These are phyloP conservation scores for Dimorphilus gyrociliatus DNA, from an alignment of 2,888 invertebrate species.

Conservation along the genomic window DNA sequence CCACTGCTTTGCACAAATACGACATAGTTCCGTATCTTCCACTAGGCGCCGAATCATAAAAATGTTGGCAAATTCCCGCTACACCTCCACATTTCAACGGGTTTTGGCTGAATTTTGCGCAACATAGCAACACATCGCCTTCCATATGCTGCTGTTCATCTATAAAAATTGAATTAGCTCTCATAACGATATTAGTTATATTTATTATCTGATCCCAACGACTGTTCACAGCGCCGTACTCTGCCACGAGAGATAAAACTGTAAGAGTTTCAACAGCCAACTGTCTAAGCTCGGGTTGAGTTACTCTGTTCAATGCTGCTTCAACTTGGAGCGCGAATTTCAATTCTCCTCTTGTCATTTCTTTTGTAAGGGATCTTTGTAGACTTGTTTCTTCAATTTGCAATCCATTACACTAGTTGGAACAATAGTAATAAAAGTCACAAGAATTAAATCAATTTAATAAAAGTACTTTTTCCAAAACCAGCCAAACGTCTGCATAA, in stretches of 20 bases:
- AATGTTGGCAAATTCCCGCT: constrained; percentile 83
- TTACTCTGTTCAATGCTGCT: constrained; percentile 84
- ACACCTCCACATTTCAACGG: constrained; percentile 59
- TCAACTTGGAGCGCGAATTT: constrained; percentile 96
- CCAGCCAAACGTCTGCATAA: constrained; percentile 75
- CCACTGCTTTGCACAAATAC: constrained; percentile 49
- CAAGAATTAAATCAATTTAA: not conserved
- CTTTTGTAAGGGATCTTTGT: no score
- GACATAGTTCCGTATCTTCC: constrained; percentile 96
- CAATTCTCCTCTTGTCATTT: constrained; percentile 93
- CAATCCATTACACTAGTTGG: not conserved
- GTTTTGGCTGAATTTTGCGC: constrained; percentile 43
- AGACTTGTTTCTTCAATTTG: not conserved
- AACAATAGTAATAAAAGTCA: not conserved
- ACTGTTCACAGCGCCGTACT: constrained; percentile 24
- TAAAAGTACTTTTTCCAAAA: constrained; percentile 40
- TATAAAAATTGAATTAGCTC: constrained; percentile 82
- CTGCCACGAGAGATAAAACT: constrained; percentile 68
- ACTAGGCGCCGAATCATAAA: constrained; percentile 94
- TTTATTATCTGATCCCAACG: constrained; percentile 25
- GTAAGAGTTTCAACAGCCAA: constrained; percentile 85
- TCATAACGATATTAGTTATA: constrained; percentile 79
- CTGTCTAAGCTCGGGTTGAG: constrained; percentile 94
- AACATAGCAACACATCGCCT: constrained; percentile 83
- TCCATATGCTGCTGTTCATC: constrained; percentile 79